These are phyloP conservation scores for Alauda arvensis DNA, from an alignment of 2,797 vertebrate species.

Conservation along the genomic window DNA sequence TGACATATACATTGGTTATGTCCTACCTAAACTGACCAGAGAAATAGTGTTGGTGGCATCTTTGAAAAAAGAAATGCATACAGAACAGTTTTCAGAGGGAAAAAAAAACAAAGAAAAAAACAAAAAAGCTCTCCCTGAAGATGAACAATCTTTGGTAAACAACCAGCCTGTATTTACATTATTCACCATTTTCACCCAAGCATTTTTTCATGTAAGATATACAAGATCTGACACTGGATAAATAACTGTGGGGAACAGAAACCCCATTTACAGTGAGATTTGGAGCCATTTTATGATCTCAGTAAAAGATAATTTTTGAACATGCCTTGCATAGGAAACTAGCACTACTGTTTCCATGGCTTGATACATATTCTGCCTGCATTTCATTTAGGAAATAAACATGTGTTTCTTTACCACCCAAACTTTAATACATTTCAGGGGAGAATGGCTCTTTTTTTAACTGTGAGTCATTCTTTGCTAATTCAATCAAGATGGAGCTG, in stretches of 20 bases:
- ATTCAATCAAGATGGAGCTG: conserved; percentile 65
- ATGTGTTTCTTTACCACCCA: conserved; percentile 40
- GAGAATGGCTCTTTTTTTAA: conserved; percentile 48
- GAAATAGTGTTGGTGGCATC: not conserved
- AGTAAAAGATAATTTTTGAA: conserved; percentile 27
- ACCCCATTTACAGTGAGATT: not conserved
- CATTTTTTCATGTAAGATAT: conserved; percentile 30
- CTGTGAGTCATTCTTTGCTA: conserved; percentile 65
- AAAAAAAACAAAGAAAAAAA: not conserved
- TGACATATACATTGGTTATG: not conserved
- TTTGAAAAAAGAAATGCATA: not conserved
- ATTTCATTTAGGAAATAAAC: conserved; percentile 48
- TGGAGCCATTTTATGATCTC: conserved; percentile 16
- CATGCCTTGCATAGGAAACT: conserved; percentile 16
- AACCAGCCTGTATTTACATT: conserved; percentile 17
- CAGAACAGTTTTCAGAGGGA: not conserved
- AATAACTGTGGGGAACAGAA: conserved; percentile 29
- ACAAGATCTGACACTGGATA: conserved; percentile 27
- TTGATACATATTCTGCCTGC: conserved; percentile 16
- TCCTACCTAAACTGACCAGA: not conserved
- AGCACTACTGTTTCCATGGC: not conserved
- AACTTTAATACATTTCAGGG: conserved; percentile 50
- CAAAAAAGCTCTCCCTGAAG: not conserved
- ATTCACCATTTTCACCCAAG: conserved; percentile 24
- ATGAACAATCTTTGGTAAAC: conserved; percentile 10